Conservation (phyloP, 2,797 vertebrate species). For the Phataginus tricuspis region DNA sequence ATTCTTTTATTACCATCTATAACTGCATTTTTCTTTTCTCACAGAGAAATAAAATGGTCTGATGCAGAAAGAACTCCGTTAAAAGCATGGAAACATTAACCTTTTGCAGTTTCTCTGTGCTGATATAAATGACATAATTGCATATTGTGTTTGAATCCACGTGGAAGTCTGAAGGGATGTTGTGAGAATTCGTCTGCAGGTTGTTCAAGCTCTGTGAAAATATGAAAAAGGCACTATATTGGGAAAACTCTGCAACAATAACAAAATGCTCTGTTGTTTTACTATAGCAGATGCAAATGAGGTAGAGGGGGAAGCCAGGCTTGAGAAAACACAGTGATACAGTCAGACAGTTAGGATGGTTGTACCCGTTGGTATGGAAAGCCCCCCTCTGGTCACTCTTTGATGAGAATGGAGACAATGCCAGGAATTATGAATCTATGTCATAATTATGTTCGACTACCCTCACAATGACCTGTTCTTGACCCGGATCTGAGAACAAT, state of each 20-base stretch:
- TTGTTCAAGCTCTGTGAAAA: conserved; percentile 51
- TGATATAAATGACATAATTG: conserved; percentile 63
- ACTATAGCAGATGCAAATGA: conserved; percentile 25
- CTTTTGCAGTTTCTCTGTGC: conserved; percentile 65
- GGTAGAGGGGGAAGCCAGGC: not conserved
- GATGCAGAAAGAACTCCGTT: conserved; percentile 27
- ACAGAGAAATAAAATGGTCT: conserved; percentile 53
- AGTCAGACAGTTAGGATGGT: not conserved
- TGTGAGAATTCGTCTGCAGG: conserved; percentile 61
- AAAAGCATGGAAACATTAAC: conserved; percentile 61
- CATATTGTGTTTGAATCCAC: conserved; percentile 52
- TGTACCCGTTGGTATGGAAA: not conserved
- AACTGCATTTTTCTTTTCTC: conserved; percentile 32
- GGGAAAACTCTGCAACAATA: conserved; percentile 33
- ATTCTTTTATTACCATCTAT: conserved; percentile 39
- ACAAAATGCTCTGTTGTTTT: conserved; percentile 45
- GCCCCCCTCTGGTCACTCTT: not conserved
- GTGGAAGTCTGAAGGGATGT: conserved; percentile 32
- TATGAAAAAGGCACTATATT: conserved; percentile 30
- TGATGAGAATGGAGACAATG: not conserved
- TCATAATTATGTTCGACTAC: conserved; percentile 49
- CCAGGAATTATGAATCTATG: conserved; percentile 62
- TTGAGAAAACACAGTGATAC: not conserved
- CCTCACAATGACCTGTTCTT: conserved; percentile 58
- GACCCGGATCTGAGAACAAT: conserved; percentile 58